These are phyloP conservation scores for Acleris sparsana DNA, from an alignment of 2,888 invertebrate genomes.

Conservation along the genomic window DNA sequence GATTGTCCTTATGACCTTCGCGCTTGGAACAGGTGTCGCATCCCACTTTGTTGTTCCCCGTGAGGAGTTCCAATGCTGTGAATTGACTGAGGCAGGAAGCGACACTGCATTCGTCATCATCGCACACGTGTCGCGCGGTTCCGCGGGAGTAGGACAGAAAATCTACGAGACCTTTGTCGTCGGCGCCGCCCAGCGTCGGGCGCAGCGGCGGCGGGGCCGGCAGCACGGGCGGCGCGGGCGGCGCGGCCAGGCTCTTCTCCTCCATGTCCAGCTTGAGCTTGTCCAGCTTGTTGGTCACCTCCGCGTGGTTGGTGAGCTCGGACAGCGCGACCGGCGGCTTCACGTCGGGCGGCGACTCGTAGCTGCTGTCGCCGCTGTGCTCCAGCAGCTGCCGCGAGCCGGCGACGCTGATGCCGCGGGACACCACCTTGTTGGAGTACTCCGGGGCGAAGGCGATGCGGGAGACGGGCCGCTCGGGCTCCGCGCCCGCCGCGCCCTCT, in stretches of 20 bases:
- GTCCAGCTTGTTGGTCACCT: slow-evolving; percentile 54
- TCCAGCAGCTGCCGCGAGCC: slow-evolving; percentile 68
- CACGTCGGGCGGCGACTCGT: slow-evolving; percentile 60
- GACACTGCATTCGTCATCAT: slow-evolving; percentile 92
- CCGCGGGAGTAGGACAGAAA: slow-evolving; percentile 69
- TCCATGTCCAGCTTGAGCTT: slow-evolving; percentile 68
- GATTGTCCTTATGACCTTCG: slow-evolving; percentile 83
- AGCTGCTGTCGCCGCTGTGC: slow-evolving; percentile 69
- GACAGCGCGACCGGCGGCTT: slow-evolving; percentile 47
- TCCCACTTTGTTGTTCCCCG: slow-evolving; percentile 95
- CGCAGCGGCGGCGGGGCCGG: slow-evolving; percentile 54
- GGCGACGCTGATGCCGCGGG: slow-evolving; percentile 71
- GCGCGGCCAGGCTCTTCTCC: slow-evolving; percentile 37
- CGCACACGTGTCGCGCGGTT: slow-evolving; percentile 87
- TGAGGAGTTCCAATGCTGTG: slow-evolving; percentile 94
- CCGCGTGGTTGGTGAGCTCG: slow-evolving; percentile 58
- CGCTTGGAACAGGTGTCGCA: slow-evolving; percentile 94
- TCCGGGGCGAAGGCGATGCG: slow-evolving; percentile 68
- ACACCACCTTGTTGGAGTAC: slow-evolving; percentile 70
- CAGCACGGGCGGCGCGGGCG: slow-evolving; percentile 46
- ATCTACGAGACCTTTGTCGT: slow-evolving; percentile 59
- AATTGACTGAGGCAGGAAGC: slow-evolving; percentile 96
- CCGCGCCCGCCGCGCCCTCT: slow-evolving; percentile 41
- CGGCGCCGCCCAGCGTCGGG: slow-evolving; percentile 60
- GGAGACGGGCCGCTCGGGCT: slow-evolving; percentile 67